These are phyloP conservation scores for Osmoderma eremita DNA, from an alignment of 2,888 invertebrate genomes.

Conservation along the genomic window DNA sequence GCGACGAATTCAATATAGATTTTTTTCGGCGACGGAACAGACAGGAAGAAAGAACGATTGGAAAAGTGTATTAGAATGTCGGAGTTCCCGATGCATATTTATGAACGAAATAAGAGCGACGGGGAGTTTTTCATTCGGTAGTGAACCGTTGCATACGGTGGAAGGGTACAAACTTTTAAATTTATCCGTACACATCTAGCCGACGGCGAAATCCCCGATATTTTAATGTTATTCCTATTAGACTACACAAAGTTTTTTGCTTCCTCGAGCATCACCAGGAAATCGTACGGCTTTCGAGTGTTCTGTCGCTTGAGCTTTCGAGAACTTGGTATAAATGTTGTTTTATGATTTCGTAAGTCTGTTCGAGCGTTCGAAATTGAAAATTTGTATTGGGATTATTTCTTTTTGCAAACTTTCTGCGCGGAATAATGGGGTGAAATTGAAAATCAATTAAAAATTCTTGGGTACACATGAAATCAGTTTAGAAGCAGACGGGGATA, in stretches of 20 bases:
- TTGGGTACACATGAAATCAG: too few species aligned
- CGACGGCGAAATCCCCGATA: constrained; percentile 11
- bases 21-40: constrained; percentile 11
- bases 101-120: constrained; percentile 32
- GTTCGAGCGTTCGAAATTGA: background rate
- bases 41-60: constrained; percentile 17
- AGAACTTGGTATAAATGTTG: constrained; percentile 11
- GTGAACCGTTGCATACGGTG: background rate
- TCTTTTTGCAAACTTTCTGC: background rate
- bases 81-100: constrained; percentile 40
- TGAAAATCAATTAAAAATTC: too few species aligned
- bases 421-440: too few species aligned
- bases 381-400: background rate
- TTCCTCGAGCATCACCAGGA: background rate
- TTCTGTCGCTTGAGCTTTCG: background rate
- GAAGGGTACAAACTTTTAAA: constrained; percentile 21
- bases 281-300: background rate
- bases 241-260: constrained; percentile 10
- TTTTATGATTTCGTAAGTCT: constrained; percentile 12
- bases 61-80: constrained; percentile 43
- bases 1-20: constrained; percentile 41
- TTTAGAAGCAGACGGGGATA: too few species aligned
- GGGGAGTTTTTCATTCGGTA: constrained; percentile 2
- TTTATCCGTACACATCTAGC: constrained; percentile 10
- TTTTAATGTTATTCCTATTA: constrained; percentile 32